Conservation (phyloP, 2,113 vertebrate genomes). For the Dasypus novemcinctus region DNA sequence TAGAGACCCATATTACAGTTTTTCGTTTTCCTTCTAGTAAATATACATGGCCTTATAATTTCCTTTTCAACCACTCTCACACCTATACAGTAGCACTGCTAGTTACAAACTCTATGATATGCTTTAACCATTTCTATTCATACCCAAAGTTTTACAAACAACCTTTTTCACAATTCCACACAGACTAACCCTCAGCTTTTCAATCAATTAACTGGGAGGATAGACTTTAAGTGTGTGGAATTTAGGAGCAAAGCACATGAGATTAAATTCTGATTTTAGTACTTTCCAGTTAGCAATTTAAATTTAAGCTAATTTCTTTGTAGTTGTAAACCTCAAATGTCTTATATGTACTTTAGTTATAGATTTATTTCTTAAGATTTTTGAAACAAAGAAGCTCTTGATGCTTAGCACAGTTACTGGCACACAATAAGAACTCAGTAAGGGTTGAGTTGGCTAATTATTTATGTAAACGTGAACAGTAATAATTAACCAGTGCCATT, state of each 20-base stretch:
- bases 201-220: not conserved
- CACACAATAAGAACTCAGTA: not conserved
- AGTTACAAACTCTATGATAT: no score
- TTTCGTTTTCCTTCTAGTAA: no score
- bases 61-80: no score
- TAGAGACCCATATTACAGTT: no score
- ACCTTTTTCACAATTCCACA: no score
- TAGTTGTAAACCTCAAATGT: not conserved
- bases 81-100: no score
- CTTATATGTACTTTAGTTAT: not conserved
- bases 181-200: no score
- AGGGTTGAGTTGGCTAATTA: not conserved
- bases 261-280: not conserved
- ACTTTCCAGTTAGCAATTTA: not conserved
- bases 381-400: not conserved
- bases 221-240: not conserved
- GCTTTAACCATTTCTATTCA: no score
- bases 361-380: not conserved
- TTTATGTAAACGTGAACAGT: not conserved
- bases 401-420: not conserved
- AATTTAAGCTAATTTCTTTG: slow-evolving; percentile 27
- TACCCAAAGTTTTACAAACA: no score
- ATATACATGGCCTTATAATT: no score
- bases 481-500: not conserved
- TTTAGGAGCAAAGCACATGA: not conserved